Percentiles rank a stretch among this genome's conserved stretches.
Evolutionary conservation across 1,140 invertebrate genomes (phyloP).

Genomic region (Oscheius sp.): DNA sequence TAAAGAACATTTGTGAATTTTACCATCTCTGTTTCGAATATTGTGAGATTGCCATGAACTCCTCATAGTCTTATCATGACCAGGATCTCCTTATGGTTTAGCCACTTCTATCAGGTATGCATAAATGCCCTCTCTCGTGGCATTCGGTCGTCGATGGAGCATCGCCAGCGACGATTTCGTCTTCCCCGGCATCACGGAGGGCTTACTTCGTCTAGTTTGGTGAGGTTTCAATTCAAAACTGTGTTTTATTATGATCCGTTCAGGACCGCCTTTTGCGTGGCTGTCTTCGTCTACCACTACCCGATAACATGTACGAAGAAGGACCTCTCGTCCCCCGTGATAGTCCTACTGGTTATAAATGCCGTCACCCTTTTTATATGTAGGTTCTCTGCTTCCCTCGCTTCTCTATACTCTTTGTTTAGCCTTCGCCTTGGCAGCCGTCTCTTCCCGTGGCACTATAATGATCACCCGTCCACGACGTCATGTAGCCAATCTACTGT

Average conservation of each 20-base stretch:
- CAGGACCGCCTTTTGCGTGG: constrained; percentile 29
- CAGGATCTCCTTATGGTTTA: too few species aligned
- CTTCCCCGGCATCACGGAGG: constrained; percentile 53
- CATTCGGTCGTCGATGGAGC: constrained; percentile 53
- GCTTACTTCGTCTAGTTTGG: constrained; percentile 48
- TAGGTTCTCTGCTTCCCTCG: background rate
- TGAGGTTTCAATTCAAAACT: constrained; percentile 26
- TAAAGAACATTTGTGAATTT: too few species aligned
- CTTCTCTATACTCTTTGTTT: background rate
- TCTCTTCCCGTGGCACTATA: constrained; percentile 50
- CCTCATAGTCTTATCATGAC: too few species aligned
- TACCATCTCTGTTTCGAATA: too few species aligned
- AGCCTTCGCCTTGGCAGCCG: constrained; percentile 13
- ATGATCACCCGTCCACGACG: constrained; percentile 44
- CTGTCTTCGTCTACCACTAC: constrained; percentile 51
- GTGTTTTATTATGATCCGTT: background rate
- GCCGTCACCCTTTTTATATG: constrained; percentile 8
- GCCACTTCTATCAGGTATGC: constrained; percentile 1
- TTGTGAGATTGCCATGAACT: too few species aligned
- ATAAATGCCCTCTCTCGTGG: constrained; percentile 50
- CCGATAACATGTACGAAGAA: constrained; percentile 45
- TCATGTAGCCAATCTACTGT: constrained; percentile 45
- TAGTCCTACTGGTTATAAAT: constrained; percentile 24
- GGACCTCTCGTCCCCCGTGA: constrained; percentile 42
- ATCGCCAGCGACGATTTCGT: constrained; percentile 56